Evolutionary conservation across 2,797 vertebrate species (phyloP).

Genomic region (Crenuchus spilurus): DNA sequence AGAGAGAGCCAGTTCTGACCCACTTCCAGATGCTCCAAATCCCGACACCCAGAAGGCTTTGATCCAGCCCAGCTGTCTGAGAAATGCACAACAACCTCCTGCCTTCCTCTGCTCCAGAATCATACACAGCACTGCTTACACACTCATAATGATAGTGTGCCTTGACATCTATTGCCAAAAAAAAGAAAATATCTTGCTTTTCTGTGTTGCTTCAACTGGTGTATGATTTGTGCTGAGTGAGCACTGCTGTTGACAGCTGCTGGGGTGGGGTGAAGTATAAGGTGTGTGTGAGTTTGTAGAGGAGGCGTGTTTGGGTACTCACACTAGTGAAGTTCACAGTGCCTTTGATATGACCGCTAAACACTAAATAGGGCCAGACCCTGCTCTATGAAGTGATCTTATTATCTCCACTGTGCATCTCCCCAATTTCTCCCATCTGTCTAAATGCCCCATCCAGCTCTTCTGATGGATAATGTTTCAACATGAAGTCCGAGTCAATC

Average conservation of each 20-base stretch:
- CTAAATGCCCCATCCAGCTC: neutral
- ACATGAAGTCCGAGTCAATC: neutral
- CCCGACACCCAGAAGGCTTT: constrained; percentile 42
- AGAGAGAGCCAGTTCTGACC: constrained; percentile 38
- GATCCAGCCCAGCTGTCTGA: constrained; percentile 54
- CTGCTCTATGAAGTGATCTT: constrained; percentile 7
- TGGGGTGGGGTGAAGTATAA: too few relatives aligned
- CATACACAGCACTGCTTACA: constrained; percentile 22
- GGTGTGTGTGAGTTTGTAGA: too few relatives aligned
- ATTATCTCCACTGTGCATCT: neutral
- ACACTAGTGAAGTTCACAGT: constrained; percentile 2
- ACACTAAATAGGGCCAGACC: constrained; percentile 14
- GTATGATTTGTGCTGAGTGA: constrained; percentile 24
- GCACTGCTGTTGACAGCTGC: constrained; percentile 13
- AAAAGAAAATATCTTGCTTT: constrained; percentile 25
- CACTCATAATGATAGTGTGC: neutral
- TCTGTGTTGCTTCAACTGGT: neutral
- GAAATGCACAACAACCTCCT: constrained; percentile 36
- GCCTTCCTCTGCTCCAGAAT: constrained; percentile 24
- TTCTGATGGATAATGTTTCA: neutral
- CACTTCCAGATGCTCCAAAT: constrained; percentile 55
- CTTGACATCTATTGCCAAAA: constrained; percentile 16
- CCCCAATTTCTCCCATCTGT: neutral
- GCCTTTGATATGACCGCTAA: constrained; percentile 27
- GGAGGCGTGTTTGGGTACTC: neutral